phyloP scores from a whole-genome alignment of 2,797 vertebrate genomes.

The Mus spretus region DNA sequence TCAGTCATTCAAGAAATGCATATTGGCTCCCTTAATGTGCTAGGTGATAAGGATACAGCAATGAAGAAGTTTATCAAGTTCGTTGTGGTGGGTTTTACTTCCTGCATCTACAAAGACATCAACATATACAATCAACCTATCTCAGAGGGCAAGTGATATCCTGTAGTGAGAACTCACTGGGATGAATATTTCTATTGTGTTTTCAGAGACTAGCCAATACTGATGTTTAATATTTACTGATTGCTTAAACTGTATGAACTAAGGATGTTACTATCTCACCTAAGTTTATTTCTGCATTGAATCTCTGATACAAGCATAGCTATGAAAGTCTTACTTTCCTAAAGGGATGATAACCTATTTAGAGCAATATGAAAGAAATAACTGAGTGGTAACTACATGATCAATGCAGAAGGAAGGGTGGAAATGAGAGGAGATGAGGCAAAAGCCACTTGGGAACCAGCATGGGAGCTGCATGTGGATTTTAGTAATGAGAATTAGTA shows the following conservation, averaged over 20 bases:
- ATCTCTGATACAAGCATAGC: background rate
- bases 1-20: conserved; percentile 34
- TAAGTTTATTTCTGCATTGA: background rate
- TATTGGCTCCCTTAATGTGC: background rate
- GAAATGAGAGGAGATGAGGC: background rate
- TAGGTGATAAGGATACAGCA: background rate
- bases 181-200: background rate
- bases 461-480: background rate
- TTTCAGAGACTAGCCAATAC: background rate
- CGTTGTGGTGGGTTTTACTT: background rate
- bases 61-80: background rate
- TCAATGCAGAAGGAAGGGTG: background rate
- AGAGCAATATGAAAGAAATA: background rate
- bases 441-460: background rate
- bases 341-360: background rate
- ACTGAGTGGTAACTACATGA: background rate
- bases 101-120: background rate
- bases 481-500: background rate
- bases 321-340: conserved; percentile 21
- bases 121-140: background rate
- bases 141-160: background rate
- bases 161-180: background rate
- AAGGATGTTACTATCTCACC: background rate
- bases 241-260: background rate
- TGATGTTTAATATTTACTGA: background rate